These are phyloP conservation scores for Cephus pygmeus DNA, from an alignment of 2,888 invertebrate genomes.

Conservation along the genomic window DNA sequence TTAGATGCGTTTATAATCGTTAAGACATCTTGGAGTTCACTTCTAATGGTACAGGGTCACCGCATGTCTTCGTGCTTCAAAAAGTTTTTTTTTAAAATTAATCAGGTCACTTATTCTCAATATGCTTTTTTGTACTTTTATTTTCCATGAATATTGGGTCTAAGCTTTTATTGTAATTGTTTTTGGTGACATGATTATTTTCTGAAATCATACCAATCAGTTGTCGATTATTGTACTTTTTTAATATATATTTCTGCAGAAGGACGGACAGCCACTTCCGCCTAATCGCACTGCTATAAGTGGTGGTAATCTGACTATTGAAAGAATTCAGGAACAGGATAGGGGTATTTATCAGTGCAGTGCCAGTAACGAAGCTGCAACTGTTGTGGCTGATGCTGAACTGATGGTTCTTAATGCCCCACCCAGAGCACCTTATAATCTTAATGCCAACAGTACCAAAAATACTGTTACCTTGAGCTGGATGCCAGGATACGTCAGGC, in stretches of 20 bases:
- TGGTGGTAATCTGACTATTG: conserved; percentile 86
- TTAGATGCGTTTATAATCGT: not conserved
- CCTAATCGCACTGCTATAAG: conserved; percentile 75
- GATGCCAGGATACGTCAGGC: conserved; percentile 84
- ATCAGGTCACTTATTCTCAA: not conserved
- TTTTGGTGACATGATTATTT: not conserved
- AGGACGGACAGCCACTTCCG: conserved; percentile 80
- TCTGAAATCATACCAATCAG: no score
- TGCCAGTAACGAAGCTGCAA: conserved; percentile 88
- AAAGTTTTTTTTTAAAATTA: no score
- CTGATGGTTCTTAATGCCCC: conserved; percentile 86
- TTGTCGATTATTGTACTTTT: not conserved
- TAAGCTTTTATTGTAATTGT: not conserved
- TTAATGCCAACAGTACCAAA: conserved; percentile 79
- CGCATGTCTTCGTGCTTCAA: no score
- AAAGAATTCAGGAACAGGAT: conserved; percentile 84
- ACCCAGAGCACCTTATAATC: conserved; percentile 90
- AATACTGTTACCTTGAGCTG: conserved; percentile 83
- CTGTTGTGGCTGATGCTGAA: conserved; percentile 83
- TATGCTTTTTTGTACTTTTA: not conserved
- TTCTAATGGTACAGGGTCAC: not conserved
- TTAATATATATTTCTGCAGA: conserved; percentile 57
- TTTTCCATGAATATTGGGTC: no score
- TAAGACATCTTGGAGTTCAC: not conserved
- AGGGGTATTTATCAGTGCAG: conserved; percentile 87